These are phyloP conservation scores for Pediacus dermestoides DNA, from an alignment of 2,888 invertebrate genomes.

Conservation along the genomic window DNA sequence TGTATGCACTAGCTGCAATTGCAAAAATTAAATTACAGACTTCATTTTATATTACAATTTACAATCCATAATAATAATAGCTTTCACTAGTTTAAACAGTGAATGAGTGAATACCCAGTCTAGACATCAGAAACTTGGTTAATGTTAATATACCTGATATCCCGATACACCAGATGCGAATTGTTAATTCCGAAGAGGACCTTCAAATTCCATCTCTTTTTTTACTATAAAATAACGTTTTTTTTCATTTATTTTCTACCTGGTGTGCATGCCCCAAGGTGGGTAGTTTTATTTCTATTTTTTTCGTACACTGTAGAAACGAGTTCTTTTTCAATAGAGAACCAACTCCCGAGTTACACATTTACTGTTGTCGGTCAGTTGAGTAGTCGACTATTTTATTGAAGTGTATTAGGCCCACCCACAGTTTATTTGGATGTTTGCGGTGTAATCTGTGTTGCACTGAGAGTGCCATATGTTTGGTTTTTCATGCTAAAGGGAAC, in stretches of 20 bases:
- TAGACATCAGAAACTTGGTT: background rate
- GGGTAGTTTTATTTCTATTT: background rate
- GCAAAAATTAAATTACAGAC: no score
- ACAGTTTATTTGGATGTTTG: slow-evolving; percentile 1
- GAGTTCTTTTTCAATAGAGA: slow-evolving; percentile 2
- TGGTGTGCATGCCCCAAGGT: slow-evolving; percentile 2
- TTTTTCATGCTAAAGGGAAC: no score
- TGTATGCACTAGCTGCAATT: no score
- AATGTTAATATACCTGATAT: slow-evolving; percentile 1
- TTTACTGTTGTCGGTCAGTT: slow-evolving; percentile 3
- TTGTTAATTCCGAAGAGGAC: slow-evolving; percentile 1
- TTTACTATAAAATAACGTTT: slow-evolving; percentile 1
- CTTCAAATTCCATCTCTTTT: slow-evolving; percentile 2
- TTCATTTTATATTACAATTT: no score
- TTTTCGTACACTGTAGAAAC: slow-evolving; percentile 1
- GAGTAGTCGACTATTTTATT: background rate
- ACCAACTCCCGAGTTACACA: slow-evolving; percentile 3
- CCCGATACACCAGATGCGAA: background rate
- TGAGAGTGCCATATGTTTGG: background rate
- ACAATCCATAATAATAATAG: no score
- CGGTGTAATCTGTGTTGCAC: slow-evolving; percentile 2
- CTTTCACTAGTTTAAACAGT: slow-evolving; percentile 1
- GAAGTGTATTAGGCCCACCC: background rate
- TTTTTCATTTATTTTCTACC: slow-evolving; percentile 4
- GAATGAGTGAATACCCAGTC: slow-evolving; percentile 1